These are phyloP conservation scores for Tethea ocularis DNA, from an alignment of 2,888 invertebrate species.

Conservation along the genomic window DNA sequence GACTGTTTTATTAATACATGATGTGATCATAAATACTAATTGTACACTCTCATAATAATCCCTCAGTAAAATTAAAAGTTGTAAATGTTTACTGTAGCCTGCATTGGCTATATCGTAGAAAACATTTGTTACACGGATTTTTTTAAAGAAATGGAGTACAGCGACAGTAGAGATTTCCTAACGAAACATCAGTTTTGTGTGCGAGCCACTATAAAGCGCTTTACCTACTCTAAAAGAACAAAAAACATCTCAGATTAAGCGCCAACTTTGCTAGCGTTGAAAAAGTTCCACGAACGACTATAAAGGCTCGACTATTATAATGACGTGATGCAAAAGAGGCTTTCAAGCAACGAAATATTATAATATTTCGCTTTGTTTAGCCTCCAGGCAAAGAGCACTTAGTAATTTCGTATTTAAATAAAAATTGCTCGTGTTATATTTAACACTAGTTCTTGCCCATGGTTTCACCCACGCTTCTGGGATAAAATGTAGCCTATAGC, in stretches of 20 bases:
- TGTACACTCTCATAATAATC: background rate
- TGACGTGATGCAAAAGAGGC: slow-evolving; percentile 50
- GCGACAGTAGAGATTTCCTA: slow-evolving; percentile 9
- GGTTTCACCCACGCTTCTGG: no score
- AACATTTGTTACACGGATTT: slow-evolving; percentile 4
- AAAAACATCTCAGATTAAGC: slow-evolving; percentile 36
- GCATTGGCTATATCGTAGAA: background rate
- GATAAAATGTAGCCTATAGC: no score
- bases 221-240: slow-evolving; percentile 45
- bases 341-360: slow-evolving; percentile 40
- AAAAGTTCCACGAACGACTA: slow-evolving; percentile 49
- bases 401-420: background rate
- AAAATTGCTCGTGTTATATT: background rate
- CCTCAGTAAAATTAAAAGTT: background rate
- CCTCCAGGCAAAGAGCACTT: background rate
- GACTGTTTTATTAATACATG: background rate
- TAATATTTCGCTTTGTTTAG: slow-evolving; percentile 25
- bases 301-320: slow-evolving; percentile 57
- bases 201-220: slow-evolving; percentile 37
- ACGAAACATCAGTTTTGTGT: slow-evolving; percentile 12
- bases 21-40: background rate
- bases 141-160: slow-evolving; percentile 9
- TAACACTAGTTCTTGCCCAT: no score
- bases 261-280: slow-evolving; percentile 46
- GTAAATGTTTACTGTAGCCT: background rate